Evolutionary conservation across 1,140 invertebrate species (phyloP).

Genomic region (Laupala kohalensis): DNA sequence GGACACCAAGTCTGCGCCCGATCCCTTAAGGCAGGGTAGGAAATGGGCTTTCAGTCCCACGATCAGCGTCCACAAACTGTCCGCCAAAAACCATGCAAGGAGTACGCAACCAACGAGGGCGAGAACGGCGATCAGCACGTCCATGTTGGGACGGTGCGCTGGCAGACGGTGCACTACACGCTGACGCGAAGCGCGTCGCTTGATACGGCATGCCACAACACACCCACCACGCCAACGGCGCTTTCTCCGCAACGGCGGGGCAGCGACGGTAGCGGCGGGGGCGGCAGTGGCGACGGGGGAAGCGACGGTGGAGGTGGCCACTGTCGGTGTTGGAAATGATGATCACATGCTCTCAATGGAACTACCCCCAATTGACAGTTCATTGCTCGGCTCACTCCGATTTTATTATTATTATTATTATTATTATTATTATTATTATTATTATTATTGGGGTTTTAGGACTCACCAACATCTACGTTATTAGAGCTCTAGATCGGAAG

Average conservation of each 20-base stretch:
- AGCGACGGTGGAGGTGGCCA: too few species aligned
- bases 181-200: background rate
- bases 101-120: background rate
- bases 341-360: too few species aligned
- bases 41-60: background rate
- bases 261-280: background rate
- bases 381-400: too few species aligned
- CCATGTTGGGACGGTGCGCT: background rate
- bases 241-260: background rate
- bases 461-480: too few species aligned
- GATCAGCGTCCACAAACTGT: conserved; percentile 1
- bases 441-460: too few species aligned
- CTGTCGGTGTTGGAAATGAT: too few species aligned
- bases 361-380: too few species aligned
- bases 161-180: background rate
- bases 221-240: background rate
- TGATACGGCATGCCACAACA: background rate
- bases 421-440: too few species aligned
- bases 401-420: too few species aligned
- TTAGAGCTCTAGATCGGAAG: too few species aligned
- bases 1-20: background rate
- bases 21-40: background rate
- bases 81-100: background rate
- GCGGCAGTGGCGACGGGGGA: too few species aligned
- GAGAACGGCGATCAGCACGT: background rate